A percentile compares a stretch with the other conserved stretches of the same genome.
phyloP scores from a whole-genome alignment of 2,797 vertebrate genomes.

The Arctocebus calabarensis region DNA sequence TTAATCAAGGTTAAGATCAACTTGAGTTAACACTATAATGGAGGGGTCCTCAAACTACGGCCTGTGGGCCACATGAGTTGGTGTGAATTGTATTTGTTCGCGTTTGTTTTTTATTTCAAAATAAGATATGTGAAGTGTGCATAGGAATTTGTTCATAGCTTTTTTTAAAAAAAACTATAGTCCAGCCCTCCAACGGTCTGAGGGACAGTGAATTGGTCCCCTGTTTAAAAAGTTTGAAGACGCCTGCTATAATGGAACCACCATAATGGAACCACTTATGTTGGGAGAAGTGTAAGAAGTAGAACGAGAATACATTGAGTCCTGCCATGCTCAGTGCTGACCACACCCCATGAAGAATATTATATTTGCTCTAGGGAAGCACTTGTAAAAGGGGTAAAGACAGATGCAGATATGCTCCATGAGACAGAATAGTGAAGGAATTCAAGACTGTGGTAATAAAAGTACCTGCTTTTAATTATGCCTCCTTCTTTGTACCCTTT shows the following conservation, averaged over 20 bases:
- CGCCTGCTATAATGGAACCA: too few relatives aligned
- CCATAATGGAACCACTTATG: too few relatives aligned
- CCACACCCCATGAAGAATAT: not conserved
- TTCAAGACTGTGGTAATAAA: not conserved
- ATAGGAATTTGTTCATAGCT: too few relatives aligned
- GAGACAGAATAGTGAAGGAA: not conserved
- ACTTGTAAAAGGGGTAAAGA: not conserved
- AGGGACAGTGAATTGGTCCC: too few relatives aligned
- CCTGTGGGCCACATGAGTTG: too few relatives aligned
- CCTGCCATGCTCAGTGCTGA: not conserved
- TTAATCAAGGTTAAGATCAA: not conserved
- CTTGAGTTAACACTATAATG: not conserved
- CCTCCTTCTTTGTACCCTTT: not conserved
- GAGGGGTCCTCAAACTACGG: too few relatives aligned
- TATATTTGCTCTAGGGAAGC: not conserved
- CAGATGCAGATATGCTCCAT: not conserved
- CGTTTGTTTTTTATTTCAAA: too few relatives aligned
- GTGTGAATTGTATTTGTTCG: too few relatives aligned
- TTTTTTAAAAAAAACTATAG: too few relatives aligned
- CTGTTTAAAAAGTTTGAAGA: too few relatives aligned
- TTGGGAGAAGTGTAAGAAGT: not conserved
- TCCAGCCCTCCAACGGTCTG: too few relatives aligned
- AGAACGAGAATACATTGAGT: not conserved
- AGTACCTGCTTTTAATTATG: not conserved
- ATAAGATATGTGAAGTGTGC: too few relatives aligned